A percentile compares a stretch with the other conserved stretches of the same genome.
Conservation (phyloP, 2,888 invertebrate species). For the Pseudoips prasinana region DNA sequence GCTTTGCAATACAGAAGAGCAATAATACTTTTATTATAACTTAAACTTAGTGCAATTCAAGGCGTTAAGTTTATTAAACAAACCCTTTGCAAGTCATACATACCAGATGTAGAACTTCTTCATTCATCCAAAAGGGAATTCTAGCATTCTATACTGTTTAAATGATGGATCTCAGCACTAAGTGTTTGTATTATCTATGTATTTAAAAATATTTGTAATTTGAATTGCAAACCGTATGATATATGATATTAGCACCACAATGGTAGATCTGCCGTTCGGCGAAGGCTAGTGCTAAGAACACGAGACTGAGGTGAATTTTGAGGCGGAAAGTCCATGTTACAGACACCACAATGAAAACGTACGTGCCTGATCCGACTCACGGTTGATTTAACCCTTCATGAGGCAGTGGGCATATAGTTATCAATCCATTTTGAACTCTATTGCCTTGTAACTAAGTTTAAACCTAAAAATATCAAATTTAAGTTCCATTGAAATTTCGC, state of each 20-base stretch:
- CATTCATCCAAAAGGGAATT: slow-evolving; percentile 34
- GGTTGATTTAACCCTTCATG: too few relatives aligned
- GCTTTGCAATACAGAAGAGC: too few relatives aligned
- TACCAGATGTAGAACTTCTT: slow-evolving; percentile 5
- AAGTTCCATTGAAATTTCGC: too few relatives aligned
- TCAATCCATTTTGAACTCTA: too few relatives aligned
- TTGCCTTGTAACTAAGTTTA: too few relatives aligned
- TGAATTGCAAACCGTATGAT: slow-evolving; percentile 13
- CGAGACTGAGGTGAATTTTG: slow-evolving; percentile 17
- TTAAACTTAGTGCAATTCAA: too few relatives aligned
- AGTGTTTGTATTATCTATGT: slow-evolving; percentile 6
- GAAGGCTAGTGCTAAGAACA: slow-evolving; percentile 15
- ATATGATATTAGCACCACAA: slow-evolving; percentile 14
- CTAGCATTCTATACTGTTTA: slow-evolving; percentile 34
- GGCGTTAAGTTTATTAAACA: neutral
- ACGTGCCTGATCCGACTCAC: too few relatives aligned
- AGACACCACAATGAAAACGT: too few relatives aligned
- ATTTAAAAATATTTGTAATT: slow-evolving; percentile 18
- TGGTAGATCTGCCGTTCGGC: slow-evolving; percentile 1
- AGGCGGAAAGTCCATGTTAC: slow-evolving; percentile 6
- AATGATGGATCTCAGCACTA: slow-evolving; percentile 41
- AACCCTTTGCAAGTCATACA: slow-evolving; percentile 8
- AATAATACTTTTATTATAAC: too few relatives aligned
- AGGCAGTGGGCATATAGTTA: too few relatives aligned
- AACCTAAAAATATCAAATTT: too few relatives aligned